phyloP scores from a whole-genome alignment of 2,888 invertebrate genomes.

The Chaitophorus viminalis region DNA sequence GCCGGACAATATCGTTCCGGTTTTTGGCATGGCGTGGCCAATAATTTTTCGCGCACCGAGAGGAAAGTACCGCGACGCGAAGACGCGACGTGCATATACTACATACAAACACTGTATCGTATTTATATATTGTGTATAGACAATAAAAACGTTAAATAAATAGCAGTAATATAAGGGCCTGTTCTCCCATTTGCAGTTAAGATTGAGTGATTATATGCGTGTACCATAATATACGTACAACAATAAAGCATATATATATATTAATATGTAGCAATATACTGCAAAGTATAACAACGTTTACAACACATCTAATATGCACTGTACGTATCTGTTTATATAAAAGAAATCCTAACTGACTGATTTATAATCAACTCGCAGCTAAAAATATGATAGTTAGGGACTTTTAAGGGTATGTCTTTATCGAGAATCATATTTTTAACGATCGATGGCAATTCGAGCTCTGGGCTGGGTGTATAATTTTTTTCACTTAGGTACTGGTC shows the following conservation, averaged over 20 bases:
- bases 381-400: too few relatives aligned
- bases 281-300: not conserved
- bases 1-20: constrained; percentile 46
- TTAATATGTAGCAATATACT: not conserved
- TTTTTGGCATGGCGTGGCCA: constrained; percentile 55
- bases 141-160: constrained; percentile 58
- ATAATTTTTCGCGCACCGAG: constrained; percentile 46
- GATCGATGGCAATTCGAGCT: too few relatives aligned
- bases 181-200: constrained; percentile 55
- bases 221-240: constrained; percentile 2
- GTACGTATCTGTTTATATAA: too few relatives aligned
- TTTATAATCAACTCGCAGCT: too few relatives aligned
- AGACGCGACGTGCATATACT: not conserved
- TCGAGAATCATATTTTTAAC: too few relatives aligned
- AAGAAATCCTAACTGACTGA: too few relatives aligned
- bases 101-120: not conserved
- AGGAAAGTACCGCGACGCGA: not conserved
- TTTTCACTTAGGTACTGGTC: too few relatives aligned
- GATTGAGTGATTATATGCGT: constrained; percentile 57
- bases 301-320: not conserved
- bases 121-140: constrained; percentile 1
- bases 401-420: too few relatives aligned
- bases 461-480: too few relatives aligned
- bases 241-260: not conserved
- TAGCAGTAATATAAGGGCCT: constrained; percentile 14